Evolutionary conservation across 2,113 vertebrate species (phyloP).

Genomic region (Scomber colias): DNA sequence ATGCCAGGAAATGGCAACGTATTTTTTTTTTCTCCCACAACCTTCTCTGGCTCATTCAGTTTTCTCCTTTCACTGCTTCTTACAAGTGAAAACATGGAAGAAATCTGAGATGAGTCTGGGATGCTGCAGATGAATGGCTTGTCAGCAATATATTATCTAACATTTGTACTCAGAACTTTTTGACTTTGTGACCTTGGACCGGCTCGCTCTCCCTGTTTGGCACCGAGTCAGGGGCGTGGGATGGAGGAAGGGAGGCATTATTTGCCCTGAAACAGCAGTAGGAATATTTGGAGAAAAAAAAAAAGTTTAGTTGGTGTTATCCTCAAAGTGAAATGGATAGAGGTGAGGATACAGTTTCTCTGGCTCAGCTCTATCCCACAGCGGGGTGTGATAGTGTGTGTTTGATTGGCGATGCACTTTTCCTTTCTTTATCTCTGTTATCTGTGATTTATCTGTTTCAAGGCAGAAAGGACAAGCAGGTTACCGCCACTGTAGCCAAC

Average conservation of each 20-base stretch:
- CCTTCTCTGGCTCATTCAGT: neutral
- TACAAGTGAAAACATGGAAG: constrained; percentile 15
- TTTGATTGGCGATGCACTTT: constrained; percentile 64
- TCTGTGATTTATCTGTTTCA: constrained; percentile 64
- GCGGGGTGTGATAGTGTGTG: constrained; percentile 5
- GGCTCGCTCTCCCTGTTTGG: constrained; percentile 39
- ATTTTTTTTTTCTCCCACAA: constrained; percentile 8
- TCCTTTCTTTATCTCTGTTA: constrained; percentile 55
- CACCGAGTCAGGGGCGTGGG: constrained; percentile 14
- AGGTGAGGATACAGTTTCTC: constrained; percentile 66
- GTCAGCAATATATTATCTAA: constrained; percentile 53
- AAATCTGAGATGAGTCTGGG: constrained; percentile 35
- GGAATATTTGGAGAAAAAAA: constrained; percentile 29
- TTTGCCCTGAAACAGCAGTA: constrained; percentile 34
- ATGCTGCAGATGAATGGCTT: constrained; percentile 19
- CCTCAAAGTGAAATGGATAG: constrained; percentile 46
- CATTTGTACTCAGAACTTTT: constrained; percentile 38
- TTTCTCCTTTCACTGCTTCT: constrained; percentile 11
- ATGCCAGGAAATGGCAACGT: constrained; percentile 36
- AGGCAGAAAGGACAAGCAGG: constrained; percentile 47
- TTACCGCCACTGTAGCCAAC: constrained; percentile 19
- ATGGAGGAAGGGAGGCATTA: constrained; percentile 18
- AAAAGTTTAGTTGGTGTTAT: constrained; percentile 46
- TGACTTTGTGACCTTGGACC: constrained; percentile 55
- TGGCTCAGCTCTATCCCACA: constrained; percentile 65